These are phyloP conservation scores for Erythrocercus mccallii DNA, from an alignment of 2,113 vertebrate species.

Conservation along the genomic window DNA sequence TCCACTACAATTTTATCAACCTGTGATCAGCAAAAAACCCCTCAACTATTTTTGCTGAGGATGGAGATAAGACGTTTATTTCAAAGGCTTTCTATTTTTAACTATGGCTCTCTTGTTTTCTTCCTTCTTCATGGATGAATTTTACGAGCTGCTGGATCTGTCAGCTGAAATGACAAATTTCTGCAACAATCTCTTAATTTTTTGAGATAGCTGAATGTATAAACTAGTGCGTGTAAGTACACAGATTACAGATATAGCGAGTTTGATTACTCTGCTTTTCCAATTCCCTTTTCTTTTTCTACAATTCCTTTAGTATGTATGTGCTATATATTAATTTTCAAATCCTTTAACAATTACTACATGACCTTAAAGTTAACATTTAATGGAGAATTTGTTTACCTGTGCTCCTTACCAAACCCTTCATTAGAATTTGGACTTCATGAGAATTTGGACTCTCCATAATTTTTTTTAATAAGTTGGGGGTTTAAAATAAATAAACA, in stretches of 20 bases:
- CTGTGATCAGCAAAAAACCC: not conserved
- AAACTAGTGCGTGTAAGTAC: not conserved
- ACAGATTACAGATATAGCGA: not conserved
- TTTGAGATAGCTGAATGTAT: not conserved
- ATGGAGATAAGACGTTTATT: not conserved
- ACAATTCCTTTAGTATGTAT: not conserved
- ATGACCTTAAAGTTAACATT: not conserved
- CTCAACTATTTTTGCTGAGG: not conserved
- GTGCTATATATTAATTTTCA: not conserved
- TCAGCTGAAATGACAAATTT: slow-evolving; percentile 5
- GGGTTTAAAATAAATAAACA: not conserved
- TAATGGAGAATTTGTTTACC: not conserved
- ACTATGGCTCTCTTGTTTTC: not conserved
- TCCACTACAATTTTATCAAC: not conserved
- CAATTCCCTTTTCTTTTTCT: not conserved
- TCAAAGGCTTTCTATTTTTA: slow-evolving; percentile 15
- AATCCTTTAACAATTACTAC: not conserved
- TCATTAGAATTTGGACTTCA: not conserved
- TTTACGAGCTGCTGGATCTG: not conserved
- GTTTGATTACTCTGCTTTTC: not conserved
- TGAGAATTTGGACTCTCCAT: not conserved
- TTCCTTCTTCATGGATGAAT: not conserved
- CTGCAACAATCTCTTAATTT: not conserved
- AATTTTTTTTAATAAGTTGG: not conserved
- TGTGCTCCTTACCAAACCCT: not conserved